Evolutionary conservation across 2,113 vertebrate species (phyloP).

Genomic region (Origma solitaria): DNA sequence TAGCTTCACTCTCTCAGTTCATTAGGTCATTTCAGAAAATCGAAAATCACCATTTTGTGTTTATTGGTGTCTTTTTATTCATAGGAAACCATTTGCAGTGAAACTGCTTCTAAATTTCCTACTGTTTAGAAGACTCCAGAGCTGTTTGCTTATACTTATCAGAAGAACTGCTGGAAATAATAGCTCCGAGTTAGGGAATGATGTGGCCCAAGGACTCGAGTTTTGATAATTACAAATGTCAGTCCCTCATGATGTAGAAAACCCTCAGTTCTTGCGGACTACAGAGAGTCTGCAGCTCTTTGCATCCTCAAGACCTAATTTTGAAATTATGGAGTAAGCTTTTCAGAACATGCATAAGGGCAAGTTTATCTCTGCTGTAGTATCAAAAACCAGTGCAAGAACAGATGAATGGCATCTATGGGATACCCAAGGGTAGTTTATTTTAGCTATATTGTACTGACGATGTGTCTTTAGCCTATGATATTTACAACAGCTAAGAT

Average conservation of each 20-base stretch:
- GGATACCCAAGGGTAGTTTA: not conserved
- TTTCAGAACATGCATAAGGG: not conserved
- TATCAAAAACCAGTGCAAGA: not conserved
- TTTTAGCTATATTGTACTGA: not conserved
- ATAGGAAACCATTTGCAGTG: not conserved
- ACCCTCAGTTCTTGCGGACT: not conserved
- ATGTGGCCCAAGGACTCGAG: not conserved
- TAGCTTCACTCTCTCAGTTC: constrained; percentile 25
- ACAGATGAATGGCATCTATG: not conserved
- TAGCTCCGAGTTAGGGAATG: not conserved
- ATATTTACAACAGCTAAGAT: not conserved
- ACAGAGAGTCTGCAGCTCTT: not conserved
- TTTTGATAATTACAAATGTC: not conserved
- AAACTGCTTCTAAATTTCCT: constrained; percentile 2
- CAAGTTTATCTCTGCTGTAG: not conserved
- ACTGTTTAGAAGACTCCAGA: not conserved
- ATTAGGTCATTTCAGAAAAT: constrained; percentile 42
- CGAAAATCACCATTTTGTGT: not conserved
- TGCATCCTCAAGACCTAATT: not conserved
- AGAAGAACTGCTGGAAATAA: constrained; percentile 23
- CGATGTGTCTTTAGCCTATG: not conserved
- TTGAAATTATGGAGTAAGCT: not conserved
- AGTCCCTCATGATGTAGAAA: not conserved
- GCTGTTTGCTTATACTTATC: constrained; percentile 5
- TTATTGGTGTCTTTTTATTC: constrained; percentile 15